Evolutionary conservation across 2,797 vertebrate genomes (phyloP).

Genomic region (Chaunax sp.): DNA sequence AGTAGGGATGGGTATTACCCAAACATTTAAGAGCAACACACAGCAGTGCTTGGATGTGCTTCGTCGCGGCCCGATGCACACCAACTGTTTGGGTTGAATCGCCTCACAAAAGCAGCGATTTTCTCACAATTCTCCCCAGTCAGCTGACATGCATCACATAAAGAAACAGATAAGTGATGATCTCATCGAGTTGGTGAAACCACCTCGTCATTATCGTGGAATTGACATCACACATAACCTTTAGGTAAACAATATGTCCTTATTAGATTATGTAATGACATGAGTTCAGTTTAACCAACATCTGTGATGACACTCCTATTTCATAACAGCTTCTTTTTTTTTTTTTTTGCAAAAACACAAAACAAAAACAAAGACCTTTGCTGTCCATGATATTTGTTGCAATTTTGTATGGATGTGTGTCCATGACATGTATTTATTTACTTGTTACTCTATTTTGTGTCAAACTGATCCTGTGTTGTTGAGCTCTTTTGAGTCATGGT

Average conservation of each 20-base stretch:
- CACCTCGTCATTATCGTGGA: neutral
- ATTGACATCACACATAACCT: neutral
- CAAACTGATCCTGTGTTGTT: constrained; percentile 67
- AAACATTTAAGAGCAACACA: constrained; percentile 22
- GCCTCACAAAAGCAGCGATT: constrained; percentile 6
- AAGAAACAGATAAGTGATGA: constrained; percentile 10
- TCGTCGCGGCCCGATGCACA: neutral
- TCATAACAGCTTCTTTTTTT: too few relatives aligned
- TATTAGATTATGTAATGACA: constrained; percentile 14
- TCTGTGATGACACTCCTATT: constrained; percentile 44
- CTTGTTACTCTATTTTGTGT: constrained; percentile 62
- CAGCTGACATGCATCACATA: neutral
- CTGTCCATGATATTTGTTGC: constrained; percentile 49
- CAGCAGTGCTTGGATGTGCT: constrained; percentile 5
- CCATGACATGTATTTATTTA: constrained; percentile 75
- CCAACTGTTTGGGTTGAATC: neutral
- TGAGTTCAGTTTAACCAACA: constrained; percentile 33
- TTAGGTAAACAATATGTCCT: constrained; percentile 28
- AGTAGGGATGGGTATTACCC: constrained; percentile 5
- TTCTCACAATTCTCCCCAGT: neutral
- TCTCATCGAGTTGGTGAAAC: constrained; percentile 11
- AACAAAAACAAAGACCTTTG: neutral
- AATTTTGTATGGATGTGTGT: constrained; percentile 59
- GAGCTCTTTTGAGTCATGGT: constrained; percentile 50
- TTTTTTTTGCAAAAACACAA: too few relatives aligned